Conservation (phyloP, 2,888 invertebrate genomes). For the Callimorpha dominula region DNA sequence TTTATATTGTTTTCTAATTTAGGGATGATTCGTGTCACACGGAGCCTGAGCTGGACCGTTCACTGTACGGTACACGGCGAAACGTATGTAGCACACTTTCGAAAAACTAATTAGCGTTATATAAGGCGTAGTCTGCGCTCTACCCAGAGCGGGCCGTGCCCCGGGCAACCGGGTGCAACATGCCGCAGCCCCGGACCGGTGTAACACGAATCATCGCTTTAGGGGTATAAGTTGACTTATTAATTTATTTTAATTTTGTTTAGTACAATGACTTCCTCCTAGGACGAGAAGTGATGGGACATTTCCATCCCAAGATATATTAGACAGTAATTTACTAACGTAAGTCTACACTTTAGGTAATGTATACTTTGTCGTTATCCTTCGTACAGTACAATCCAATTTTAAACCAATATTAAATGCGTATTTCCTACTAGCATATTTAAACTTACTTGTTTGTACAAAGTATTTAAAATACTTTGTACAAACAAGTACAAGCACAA, state of each 20-base stretch:
- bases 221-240: not conserved
- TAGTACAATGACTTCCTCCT: slow-evolving; percentile 83
- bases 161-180: not conserved
- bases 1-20: no score
- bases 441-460: not conserved
- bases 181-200: not conserved
- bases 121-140: no score
- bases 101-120: no score
- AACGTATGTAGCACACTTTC: no score
- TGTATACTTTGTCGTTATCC: slow-evolving; percentile 1
- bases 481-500: not conserved
- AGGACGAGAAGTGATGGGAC: slow-evolving; percentile 75
- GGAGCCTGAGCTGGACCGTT: no score
- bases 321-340: slow-evolving; percentile 55
- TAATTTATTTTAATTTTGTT: slow-evolving; percentile 56
- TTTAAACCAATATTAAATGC: not conserved
- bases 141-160: not conserved
- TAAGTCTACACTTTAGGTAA: slow-evolving; percentile 57
- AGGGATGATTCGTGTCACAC: no score
- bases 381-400: not conserved
- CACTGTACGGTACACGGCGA: no score
- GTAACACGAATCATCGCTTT: not conserved
- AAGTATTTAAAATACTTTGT: no score
- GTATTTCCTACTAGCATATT: not conserved
- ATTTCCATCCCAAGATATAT: slow-evolving; percentile 78